Evolutionary conservation across 2,797 vertebrate species (phyloP), one percentile per base, ranked within the genome.

Genomic region (Sebastes iracundus): DNA sequence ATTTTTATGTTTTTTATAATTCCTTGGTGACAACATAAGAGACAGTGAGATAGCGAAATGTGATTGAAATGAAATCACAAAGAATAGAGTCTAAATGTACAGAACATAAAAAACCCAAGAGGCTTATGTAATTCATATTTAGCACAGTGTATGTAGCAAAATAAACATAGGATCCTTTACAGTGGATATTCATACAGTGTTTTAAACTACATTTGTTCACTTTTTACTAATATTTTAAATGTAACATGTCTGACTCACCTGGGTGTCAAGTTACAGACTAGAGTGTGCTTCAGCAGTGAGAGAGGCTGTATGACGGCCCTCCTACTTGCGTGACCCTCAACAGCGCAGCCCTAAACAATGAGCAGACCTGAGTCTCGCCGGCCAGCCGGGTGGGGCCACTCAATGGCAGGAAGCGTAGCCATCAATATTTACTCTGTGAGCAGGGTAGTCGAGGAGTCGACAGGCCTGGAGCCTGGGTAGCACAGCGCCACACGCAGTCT

Each of bases 341-440:
- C 85, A 76, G 70, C 65, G 68, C 79, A 84, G 88, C 86, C 79
- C 90, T 83, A 93, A 96, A 95, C 94, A 96, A 96, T 94, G 90
- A 92, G 91, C 89, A 93, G 88, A 91, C 90, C 92, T 70, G 87
- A 83, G 91, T 93, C 92, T 92, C 80, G 87, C 90, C 72, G 64
- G 89, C 78, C 81, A 90, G 93, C 87, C 84, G 94, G 95, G 95
- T 81, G 94, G 88, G 93, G 93, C 91, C 91, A 66, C 93, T 96
- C 92, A 96, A 94, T 95, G 91, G 94, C 96, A 97, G 96, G 96
- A 97, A 97, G 92, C 91, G 82, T 76, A 93, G 93, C 94, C 95
- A 95, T 96, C 96, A 97, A 96, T 96, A 96, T 97, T 97, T 97
- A 97, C 95, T 94, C 94, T 95, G 93, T n/a, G 35, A 91, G 89